Conservation (phyloP, 2,113 vertebrate species). For the Alosa alosa region DNA sequence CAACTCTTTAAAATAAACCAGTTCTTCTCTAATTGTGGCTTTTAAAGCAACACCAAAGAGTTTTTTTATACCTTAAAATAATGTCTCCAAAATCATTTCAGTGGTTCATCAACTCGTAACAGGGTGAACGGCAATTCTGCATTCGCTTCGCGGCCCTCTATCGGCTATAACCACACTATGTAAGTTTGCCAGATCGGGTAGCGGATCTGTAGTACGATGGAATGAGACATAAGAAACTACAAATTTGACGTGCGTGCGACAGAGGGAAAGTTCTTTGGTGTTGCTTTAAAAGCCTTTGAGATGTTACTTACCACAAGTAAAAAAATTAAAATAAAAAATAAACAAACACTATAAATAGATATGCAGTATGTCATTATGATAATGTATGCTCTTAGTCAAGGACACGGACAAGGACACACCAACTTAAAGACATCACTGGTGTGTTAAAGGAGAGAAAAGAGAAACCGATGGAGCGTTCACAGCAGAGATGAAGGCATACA, state of each 20-base stretch:
- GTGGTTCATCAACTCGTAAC: no score
- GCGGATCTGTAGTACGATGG: no score
- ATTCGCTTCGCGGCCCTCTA: no score
- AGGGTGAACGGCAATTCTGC: no score
- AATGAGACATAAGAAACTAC: no score
- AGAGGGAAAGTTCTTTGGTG: no score
- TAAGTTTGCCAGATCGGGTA: no score
- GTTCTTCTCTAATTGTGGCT: neutral
- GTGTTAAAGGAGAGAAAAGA: neutral
- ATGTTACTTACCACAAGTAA: neutral
- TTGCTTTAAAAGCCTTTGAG: neutral
- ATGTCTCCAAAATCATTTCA: no score
- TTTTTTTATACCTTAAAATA: no score
- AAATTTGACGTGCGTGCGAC: no score
- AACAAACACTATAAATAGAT: neutral
- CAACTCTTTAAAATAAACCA: neutral
- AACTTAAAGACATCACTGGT: neutral
- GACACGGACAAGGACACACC: neutral
- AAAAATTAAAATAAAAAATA: neutral
- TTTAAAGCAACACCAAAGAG: neutral
- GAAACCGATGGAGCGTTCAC: neutral
- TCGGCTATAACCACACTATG: no score
- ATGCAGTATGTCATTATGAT: neutral
- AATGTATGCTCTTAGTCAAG: neutral
- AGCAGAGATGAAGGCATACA: neutral